Evolutionary conservation across 2,113 vertebrate species (phyloP), one percentile per base, ranked within the genome.

Genomic region (Caranx ignobilis): DNA sequence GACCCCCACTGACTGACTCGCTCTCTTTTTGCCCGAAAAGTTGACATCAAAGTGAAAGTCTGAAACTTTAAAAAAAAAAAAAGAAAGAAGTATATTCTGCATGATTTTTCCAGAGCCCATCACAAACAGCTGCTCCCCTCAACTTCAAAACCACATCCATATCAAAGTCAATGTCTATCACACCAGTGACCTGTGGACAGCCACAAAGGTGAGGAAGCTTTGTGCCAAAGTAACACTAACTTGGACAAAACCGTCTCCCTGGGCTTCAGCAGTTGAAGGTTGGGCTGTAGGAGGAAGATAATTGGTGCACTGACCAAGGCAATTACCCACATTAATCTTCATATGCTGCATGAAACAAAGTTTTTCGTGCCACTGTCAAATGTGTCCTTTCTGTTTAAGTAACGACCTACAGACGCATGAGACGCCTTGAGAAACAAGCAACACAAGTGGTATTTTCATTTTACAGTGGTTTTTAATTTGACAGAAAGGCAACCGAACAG

Each of bases 111-210:
- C 37, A 6, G 43, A 43, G 48, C 63, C 37, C 39, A 37, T 56
- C 2, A 32, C 16, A 41, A 71, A 34, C 54, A 76, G 47, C 67
- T 75, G 74, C 54, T 77, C 21, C 26, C 11, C 19, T 18, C n/a
- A 19, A 37, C 57, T 54, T 32, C 12, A 18, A 39, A 32, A 3
- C 19, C 6, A 21, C 13, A 31, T 48, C 19, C 71, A 41, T 47
- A 32, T 75, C 45, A 48, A 34, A 35, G 7, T 57, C 65, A n/a
- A 45, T 68, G 35, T 15, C 64, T 37, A 4, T 75, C 47, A 57
- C 59, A 26, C 31, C 48, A 41, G 43, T 0, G 15, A 18, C 31
- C 60, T 66, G 47, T 2, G n/a, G 45, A 67, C 6, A 55, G 62
- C 31, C 61, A 10, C 56, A 41, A 41, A 10, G 8, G 8, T 10